phyloP scores from a whole-genome alignment of 2,113 vertebrate species.

The Mungos mungo region DNA sequence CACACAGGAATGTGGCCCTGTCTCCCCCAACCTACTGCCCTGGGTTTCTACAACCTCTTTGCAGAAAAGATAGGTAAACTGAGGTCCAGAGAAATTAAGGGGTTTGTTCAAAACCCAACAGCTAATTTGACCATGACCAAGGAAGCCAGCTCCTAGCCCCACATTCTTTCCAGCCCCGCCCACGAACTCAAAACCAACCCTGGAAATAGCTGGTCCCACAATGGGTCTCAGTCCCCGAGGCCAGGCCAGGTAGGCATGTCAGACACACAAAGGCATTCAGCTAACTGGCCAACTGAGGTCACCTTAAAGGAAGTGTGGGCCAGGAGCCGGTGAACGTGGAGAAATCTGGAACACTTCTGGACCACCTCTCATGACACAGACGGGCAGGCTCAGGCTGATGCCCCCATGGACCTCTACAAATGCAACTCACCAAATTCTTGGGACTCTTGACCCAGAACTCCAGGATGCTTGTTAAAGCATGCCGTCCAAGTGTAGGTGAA shows the following conservation, averaged over 20 bases:
- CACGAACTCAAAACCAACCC: neutral
- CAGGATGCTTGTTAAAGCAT: neutral
- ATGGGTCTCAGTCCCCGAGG: neutral
- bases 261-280: neutral
- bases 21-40: rapidly evolving
- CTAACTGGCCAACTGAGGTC: neutral
- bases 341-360: neutral
- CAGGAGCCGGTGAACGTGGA: neutral
- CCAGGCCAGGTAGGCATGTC: neutral
- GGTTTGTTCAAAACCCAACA: neutral
- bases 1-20: neutral
- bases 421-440: neutral
- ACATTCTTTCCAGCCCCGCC: neutral
- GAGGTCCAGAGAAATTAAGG: neutral
- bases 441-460: neutral
- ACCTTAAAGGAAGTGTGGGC: neutral
- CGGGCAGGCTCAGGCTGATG: neutral
- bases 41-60: neutral
- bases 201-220: neutral
- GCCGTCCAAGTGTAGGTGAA: neutral
- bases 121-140: neutral
- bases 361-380: neutral
- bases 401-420: neutral
- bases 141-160: neutral
- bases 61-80: neutral